Evolutionary conservation across 2,888 invertebrate genomes (phyloP).

Genomic region (Macaria notata): DNA sequence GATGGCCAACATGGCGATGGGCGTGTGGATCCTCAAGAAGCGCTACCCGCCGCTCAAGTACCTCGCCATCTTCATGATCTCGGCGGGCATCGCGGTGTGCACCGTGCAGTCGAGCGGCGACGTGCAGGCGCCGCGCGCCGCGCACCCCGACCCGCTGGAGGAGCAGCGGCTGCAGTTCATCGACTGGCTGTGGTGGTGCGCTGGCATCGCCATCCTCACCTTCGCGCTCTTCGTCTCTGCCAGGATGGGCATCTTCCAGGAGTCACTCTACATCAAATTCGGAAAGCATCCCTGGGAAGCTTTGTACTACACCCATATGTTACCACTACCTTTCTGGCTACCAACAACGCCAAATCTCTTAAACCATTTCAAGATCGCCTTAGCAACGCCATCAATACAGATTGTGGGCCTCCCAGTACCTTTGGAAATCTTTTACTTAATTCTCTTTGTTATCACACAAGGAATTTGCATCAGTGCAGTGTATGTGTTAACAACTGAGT

Average conservation of each 20-base stretch:
- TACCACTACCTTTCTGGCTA: conserved; percentile 95
- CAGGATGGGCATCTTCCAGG: conserved; percentile 97
- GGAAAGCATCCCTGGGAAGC: conserved; percentile 97
- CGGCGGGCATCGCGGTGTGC: conserved; percentile 93
- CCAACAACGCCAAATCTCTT: conserved; percentile 89
- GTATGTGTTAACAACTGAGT: conserved; percentile 96
- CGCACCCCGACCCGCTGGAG: conserved; percentile 63
- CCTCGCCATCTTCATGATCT: conserved; percentile 95
- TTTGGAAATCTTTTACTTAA: conserved; percentile 87
- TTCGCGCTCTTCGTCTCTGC: conserved; percentile 96
- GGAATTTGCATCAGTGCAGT: conserved; percentile 97
- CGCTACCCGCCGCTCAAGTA: conserved; percentile 92
- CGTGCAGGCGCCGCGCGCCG: conserved; percentile 80
- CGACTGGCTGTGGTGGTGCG: conserved; percentile 83
- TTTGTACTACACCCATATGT: conserved; percentile 93
- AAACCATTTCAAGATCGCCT: conserved; percentile 88
- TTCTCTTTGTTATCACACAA: conserved; percentile 94
- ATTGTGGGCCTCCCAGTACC: conserved; percentile 85
- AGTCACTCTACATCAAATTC: conserved; percentile 89
- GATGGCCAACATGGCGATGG: conserved; percentile 98
- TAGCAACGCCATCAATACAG: conserved; percentile 84
- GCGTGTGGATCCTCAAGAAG: conserved; percentile 93
- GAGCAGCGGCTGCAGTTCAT: conserved; percentile 68
- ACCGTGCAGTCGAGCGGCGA: conserved; percentile 93
- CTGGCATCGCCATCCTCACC: conserved; percentile 91